Conservation (phyloP, 2,797 vertebrate species). For the Macropus fuliginosus region DNA sequence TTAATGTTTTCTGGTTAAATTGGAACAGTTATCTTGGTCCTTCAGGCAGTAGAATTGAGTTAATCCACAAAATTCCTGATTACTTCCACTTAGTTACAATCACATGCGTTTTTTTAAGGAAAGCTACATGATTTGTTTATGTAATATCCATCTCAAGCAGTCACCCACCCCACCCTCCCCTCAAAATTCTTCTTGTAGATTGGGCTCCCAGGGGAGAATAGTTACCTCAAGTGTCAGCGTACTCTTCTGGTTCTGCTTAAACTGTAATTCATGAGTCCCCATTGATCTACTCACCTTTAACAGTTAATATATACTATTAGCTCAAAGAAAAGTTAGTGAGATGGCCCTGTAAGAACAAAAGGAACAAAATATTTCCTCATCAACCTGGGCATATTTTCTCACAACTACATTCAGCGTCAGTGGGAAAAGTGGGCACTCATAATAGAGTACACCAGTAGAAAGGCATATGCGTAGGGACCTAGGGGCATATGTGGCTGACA, state of each 20-base stretch:
- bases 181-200: not conserved
- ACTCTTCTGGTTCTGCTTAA: not conserved
- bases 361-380: not conserved
- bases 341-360: not conserved
- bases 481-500: too few relatives aligned
- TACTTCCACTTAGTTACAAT: not conserved
- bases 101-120: not conserved
- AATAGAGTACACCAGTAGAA: not conserved
- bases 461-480: too few relatives aligned
- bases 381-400: too few relatives aligned
- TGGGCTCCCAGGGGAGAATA: not conserved
- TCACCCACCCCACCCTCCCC: not conserved
- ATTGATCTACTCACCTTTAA: not conserved
- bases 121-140: not conserved
- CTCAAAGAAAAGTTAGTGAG: not conserved
- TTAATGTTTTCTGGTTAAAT: not conserved
- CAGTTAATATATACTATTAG: not conserved
- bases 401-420: not conserved
- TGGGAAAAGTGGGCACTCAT: not conserved
- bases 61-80: not conserved
- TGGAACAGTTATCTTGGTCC: not conserved
- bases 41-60: not conserved
- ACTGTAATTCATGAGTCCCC: not conserved
- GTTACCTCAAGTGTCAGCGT: too few relatives aligned
- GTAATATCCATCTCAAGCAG: not conserved